Percentiles rank a stretch among this genome's conserved stretches.
phyloP scores from a whole-genome alignment of 2,888 invertebrate genomes.

The Nomada flava region DNA sequence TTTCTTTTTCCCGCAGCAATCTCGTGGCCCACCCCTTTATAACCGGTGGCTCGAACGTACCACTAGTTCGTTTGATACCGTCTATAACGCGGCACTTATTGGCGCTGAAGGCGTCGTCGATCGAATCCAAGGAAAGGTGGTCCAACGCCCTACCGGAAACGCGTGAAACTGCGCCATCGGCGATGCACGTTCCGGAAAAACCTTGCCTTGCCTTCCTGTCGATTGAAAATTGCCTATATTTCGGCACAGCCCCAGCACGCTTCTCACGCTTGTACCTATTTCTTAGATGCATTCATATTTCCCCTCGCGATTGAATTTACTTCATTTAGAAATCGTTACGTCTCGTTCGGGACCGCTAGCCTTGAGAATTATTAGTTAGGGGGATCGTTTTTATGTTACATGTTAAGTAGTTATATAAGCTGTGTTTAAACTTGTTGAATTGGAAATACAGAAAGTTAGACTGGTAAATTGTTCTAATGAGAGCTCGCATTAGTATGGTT shows the following conservation, averaged over 20 bases:
- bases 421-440: too few species aligned
- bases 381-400: too few species aligned
- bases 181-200: slow-evolving; percentile 36
- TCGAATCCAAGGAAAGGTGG: slow-evolving; percentile 29
- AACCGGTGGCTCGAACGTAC: slow-evolving; percentile 32
- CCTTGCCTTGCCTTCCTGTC: slow-evolving; percentile 26
- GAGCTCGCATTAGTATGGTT: too few species aligned
- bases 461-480: too few species aligned
- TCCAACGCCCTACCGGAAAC: slow-evolving; percentile 33
- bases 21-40: slow-evolving; percentile 39
- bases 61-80: slow-evolving; percentile 54
- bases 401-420: too few species aligned
- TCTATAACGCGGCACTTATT: slow-evolving; percentile 54
- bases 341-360: background rate
- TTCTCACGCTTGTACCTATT: too few species aligned
- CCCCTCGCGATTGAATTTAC: background rate
- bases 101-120: slow-evolving; percentile 48
- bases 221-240: slow-evolving; percentile 53
- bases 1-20: slow-evolving; percentile 64
- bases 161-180: slow-evolving; percentile 45
- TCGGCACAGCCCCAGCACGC: background rate
- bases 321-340: background rate
- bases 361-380: too few species aligned
- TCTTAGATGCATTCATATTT: background rate
- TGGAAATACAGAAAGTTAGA: too few species aligned